These are phyloP conservation scores for Hypolimnas misippus DNA, from an alignment of 2,888 invertebrate genomes.

Conservation along the genomic window DNA sequence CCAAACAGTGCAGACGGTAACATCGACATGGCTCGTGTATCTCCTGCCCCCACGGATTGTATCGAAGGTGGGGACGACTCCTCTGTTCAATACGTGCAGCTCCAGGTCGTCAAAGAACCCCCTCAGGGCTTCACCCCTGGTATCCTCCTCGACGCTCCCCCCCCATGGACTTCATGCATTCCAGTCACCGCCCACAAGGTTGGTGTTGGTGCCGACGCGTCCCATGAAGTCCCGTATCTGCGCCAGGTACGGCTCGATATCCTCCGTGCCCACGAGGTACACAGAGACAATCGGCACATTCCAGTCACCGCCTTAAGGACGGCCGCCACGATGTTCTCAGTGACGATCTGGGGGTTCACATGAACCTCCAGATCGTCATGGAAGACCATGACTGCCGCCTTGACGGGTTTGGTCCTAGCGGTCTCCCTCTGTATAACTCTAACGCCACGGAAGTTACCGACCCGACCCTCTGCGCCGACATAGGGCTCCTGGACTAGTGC, in stretches of 20 bases:
- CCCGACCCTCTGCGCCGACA: slow-evolving; percentile 11
- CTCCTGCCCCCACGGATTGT: slow-evolving; percentile 20
- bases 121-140: background rate
- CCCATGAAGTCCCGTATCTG: background rate
- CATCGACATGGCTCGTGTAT: slow-evolving; percentile 16
- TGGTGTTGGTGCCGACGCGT: background rate
- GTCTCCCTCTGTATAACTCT: background rate
- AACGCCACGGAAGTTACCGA: background rate
- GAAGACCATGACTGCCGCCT: slow-evolving; percentile 32
- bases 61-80: slow-evolving; percentile 25
- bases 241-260: background rate
- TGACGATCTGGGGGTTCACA: slow-evolving; percentile 28
- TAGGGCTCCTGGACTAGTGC: slow-evolving; percentile 35
- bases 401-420: slow-evolving; percentile 16
- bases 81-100: slow-evolving; percentile 20
- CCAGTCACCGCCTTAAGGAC: background rate
- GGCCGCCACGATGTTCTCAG: slow-evolving; percentile 28
- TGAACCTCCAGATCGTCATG: slow-evolving; percentile 24
- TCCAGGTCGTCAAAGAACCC: slow-evolving; percentile 13
- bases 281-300: background rate
- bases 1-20: background rate
- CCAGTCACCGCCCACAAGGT: background rate
- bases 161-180: background rate
- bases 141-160: background rate
- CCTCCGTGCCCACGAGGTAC: background rate